These are phyloP conservation scores for Passer domesticus DNA, from an alignment of 2,113 vertebrate species.

Conservation along the genomic window DNA sequence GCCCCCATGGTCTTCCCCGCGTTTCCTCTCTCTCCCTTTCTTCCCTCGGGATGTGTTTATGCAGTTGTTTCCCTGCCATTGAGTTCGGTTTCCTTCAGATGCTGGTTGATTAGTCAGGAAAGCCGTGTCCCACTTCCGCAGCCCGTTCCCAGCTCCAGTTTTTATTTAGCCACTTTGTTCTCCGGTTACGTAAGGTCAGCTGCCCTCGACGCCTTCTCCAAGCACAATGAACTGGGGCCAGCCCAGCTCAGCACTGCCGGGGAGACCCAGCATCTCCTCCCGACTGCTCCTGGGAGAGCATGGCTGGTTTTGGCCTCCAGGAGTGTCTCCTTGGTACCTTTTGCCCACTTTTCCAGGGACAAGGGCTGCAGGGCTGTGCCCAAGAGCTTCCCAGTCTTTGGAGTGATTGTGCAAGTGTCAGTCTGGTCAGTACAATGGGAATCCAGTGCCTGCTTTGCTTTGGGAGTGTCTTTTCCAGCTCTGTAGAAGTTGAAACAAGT, in stretches of 20 bases:
- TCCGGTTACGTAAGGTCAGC: conserved; percentile 7
- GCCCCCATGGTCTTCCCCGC: not conserved
- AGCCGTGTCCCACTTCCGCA: conserved; percentile 33
- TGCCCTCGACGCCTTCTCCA: conserved; percentile 12
- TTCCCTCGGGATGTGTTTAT: conserved; percentile 57
- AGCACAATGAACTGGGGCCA: not conserved
- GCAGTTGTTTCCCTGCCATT: conserved; percentile 51
- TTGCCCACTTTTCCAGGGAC: not conserved
- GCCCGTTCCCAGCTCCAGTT: conserved; percentile 51
- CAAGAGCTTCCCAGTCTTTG: not conserved
- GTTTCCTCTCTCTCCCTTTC: conserved; percentile 20
- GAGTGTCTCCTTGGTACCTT: not conserved
- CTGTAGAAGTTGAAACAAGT: not conserved
- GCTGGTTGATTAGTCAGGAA: conserved; percentile 34
- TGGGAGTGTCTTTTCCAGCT: not conserved
- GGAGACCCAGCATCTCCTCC: not conserved
- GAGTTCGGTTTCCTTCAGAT: conserved; percentile 50
- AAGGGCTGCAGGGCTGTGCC: not conserved
- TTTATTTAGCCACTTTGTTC: conserved; percentile 59
- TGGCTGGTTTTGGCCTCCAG: not conserved
- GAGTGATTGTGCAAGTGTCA: not conserved
- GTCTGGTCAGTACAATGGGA: rapidly evolving
- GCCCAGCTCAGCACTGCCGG: not conserved
- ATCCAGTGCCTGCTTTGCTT: not conserved
- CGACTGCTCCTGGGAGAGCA: not conserved